Evolutionary conservation across 2,113 vertebrate genomes (phyloP).

Genomic region (Psophia crepitans): DNA sequence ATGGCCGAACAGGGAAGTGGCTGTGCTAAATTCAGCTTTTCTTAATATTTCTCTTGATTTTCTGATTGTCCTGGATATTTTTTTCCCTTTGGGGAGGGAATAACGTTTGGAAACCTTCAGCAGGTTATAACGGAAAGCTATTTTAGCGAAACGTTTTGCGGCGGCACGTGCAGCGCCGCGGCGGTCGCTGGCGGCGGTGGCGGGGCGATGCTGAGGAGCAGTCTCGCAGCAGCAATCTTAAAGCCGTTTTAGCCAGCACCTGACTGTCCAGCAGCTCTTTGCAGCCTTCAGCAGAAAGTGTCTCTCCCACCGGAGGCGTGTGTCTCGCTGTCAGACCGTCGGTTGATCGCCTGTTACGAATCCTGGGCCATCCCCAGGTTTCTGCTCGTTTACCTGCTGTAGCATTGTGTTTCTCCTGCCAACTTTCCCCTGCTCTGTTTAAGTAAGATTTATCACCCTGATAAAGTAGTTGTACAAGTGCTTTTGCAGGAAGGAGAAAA

Average conservation of each 20-base stretch:
- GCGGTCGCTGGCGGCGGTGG: not conserved
- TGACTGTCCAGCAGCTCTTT: not conserved
- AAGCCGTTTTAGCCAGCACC: not conserved
- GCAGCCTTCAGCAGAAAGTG: not conserved
- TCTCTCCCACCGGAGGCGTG: too few relatives aligned
- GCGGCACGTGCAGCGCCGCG: not conserved
- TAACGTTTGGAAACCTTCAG: not conserved
- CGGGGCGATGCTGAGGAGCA: not conserved
- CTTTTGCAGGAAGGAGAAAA: not conserved
- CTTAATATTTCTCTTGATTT: not conserved
- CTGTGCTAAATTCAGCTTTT: not conserved
- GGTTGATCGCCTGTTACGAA: accelerated
- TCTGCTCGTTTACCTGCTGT: not conserved
- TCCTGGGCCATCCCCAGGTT: accelerated
- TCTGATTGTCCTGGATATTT: not conserved
- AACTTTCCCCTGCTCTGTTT: not conserved
- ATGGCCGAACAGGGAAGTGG: conserved; percentile 46
- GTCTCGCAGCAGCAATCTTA: not conserved
- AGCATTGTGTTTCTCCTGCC: not conserved
- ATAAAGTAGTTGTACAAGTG: not conserved
- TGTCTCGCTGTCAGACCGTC: accelerated
- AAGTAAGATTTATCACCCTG: not conserved
- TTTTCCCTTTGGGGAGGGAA: not conserved
- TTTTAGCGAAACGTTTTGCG: accelerated
- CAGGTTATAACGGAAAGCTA: accelerated